Percentiles rank a stretch among this genome's conserved stretches.
Evolutionary conservation across 2,113 vertebrate genomes (phyloP).

Genomic region (Pelodiscus sinensis): DNA sequence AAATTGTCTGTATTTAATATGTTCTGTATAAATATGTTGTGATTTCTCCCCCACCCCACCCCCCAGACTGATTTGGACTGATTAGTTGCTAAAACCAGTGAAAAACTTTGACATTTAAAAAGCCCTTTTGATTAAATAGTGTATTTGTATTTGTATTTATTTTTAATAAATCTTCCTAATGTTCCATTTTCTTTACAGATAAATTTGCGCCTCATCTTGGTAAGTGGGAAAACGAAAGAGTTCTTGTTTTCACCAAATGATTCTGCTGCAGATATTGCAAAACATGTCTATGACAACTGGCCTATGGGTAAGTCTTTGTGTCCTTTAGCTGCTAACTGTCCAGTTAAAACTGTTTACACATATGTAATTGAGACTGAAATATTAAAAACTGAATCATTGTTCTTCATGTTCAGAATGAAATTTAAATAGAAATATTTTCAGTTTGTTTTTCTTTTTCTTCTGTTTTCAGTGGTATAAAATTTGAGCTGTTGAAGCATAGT

Average conservation of each 20-base stretch:
- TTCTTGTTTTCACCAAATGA: constrained; percentile 97
- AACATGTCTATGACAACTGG: constrained; percentile 98
- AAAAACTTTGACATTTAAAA: not conserved
- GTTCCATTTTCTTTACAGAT: constrained; percentile 81
- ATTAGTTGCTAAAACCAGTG: not conserved
- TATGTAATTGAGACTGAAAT: not conserved
- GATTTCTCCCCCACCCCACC: not conserved
- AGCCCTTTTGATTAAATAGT: not conserved
- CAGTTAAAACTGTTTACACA: not conserved
- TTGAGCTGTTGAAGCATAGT: not conserved
- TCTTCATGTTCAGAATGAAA: not conserved
- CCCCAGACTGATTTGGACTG: not conserved
- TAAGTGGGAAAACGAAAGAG: constrained; percentile 98
- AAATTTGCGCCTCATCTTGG: constrained; percentile 96
- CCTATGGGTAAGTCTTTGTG: constrained; percentile 92
- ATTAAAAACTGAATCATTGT: not conserved
- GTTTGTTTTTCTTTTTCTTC: not conserved
- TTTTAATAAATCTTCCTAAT: constrained; percentile 24
- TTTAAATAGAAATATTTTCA: not conserved
- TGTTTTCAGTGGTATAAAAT: not conserved
- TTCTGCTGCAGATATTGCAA: constrained; percentile 96
- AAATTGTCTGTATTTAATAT: not conserved
- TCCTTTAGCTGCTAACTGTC: not conserved
- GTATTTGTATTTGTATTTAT: not conserved
- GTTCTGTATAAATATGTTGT: not conserved